Percentiles rank a stretch among this genome's conserved stretches.
These are phyloP conservation scores for Hypselothyrea guttata DNA, from an alignment of 2,888 invertebrate genomes.

Conservation along the genomic window DNA sequence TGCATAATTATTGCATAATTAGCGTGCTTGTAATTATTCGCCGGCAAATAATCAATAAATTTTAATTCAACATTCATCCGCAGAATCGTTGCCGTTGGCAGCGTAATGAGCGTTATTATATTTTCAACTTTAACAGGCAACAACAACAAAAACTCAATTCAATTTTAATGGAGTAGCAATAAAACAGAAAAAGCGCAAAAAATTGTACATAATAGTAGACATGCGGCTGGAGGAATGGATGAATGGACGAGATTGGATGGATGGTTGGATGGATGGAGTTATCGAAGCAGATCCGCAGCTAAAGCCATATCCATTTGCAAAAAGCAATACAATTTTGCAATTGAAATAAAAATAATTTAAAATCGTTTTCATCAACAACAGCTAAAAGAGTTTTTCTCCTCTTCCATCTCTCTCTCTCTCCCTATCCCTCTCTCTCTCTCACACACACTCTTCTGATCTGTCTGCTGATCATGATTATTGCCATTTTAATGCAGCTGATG, in stretches of 20 bases:
- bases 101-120: constrained; percentile 71
- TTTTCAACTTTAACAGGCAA: constrained; percentile 66
- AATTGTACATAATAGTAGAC: constrained; percentile 65
- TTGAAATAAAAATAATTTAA: constrained; percentile 79
- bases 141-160: constrained; percentile 64
- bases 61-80: constrained; percentile 74
- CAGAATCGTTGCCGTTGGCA: constrained; percentile 67
- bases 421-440: neutral
- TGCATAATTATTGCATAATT: too few relatives aligned
- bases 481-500: constrained; percentile 11
- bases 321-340: constrained; percentile 68
- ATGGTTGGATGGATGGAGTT: neutral
- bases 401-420: neutral
- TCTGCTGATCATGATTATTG: constrained; percentile 39
- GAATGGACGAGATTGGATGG: neutral
- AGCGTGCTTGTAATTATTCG: too few relatives aligned
- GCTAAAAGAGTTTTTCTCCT: constrained; percentile 64
- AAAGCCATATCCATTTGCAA: constrained; percentile 30
- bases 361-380: constrained; percentile 80
- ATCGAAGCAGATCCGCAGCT: constrained; percentile 25
- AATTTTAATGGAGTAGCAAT: constrained; percentile 77
- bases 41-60: constrained; percentile 70
- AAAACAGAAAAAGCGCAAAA: constrained; percentile 73
- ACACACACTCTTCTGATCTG: constrained; percentile 44
- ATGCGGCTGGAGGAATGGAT: constrained; percentile 41